These are phyloP conservation scores for Holothuria scabra DNA, from an alignment of 53 echinoderm and acorn worm species.

Conservation along the genomic window DNA sequence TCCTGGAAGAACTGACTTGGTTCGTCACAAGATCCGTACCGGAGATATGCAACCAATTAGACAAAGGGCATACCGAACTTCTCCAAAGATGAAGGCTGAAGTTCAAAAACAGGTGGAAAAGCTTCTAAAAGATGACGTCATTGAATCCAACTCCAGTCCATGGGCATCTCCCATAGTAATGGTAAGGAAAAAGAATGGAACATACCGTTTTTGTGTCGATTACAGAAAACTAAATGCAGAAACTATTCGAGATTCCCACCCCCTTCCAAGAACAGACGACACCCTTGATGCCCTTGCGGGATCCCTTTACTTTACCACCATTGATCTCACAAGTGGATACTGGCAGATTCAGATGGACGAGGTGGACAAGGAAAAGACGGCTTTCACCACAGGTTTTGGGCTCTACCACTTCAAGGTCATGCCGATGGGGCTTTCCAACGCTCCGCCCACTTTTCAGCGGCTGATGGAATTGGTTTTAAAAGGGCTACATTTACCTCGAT, in stretches of 20 bases:
- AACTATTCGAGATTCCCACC: conserved; percentile 19
- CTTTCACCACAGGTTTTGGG: conserved; percentile 48
- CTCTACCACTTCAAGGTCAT: conserved; percentile 55
- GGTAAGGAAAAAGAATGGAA: no score
- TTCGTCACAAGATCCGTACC: no score
- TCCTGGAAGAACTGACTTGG: no score
- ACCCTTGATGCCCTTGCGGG: conserved; percentile 46
- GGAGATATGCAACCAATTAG: no score
- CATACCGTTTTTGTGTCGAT: no score
- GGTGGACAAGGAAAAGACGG: conserved; percentile 31
- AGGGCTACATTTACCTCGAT: conserved; percentile 66
- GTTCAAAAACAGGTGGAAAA: no score
- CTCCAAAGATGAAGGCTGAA: no score
- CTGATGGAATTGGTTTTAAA: conserved; percentile 62
- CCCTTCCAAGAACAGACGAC: conserved; percentile 45
- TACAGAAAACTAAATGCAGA: no score
- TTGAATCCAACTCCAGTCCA: no score
- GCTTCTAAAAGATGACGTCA: no score
- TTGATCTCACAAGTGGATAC: conserved; percentile 50
- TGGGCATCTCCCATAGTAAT: no score
- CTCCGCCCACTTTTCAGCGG: conserved; percentile 67
- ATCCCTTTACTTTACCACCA: conserved; percentile 38
- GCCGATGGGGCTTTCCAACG: conserved; percentile 66
- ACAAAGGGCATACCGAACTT: no score
- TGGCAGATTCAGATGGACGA: conserved; percentile 44